Evolutionary conservation across 2,888 invertebrate genomes (phyloP).

Genomic region (Eupeodes latifasciatus): DNA sequence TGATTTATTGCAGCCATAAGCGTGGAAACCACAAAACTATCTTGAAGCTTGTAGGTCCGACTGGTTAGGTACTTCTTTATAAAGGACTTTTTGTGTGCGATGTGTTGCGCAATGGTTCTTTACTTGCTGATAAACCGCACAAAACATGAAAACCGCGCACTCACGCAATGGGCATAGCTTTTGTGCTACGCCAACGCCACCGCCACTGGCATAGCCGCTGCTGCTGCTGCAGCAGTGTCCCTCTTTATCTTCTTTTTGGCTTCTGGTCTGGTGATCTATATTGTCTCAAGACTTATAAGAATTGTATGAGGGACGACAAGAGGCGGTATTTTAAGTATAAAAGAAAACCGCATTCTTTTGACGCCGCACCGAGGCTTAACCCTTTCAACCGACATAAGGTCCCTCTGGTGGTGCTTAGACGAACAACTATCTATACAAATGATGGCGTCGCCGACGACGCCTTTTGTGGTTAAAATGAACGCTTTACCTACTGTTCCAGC

Average conservation of each 20-base stretch:
- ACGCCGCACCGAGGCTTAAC: constrained; percentile 25
- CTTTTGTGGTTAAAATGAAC: constrained; percentile 53
- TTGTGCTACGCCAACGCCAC: background rate
- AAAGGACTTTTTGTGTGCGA: constrained; percentile 59
- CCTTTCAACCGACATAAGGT: constrained; percentile 16
- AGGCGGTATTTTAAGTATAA: background rate
- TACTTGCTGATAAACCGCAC: constrained; percentile 49
- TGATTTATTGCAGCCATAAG: constrained; percentile 64
- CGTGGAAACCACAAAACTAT: constrained; percentile 66
- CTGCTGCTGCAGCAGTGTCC: background rate
- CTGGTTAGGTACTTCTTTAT: background rate
- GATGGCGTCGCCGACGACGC: background rate
- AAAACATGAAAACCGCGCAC: constrained; percentile 50
- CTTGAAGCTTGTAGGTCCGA: constrained; percentile 16
- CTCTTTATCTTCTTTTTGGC: constrained; percentile 51
- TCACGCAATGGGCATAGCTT: constrained; percentile 59
- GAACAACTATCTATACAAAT: background rate
- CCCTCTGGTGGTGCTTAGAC: constrained; percentile 26
- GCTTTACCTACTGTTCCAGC: constrained; percentile 47
- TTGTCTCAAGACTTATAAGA: constrained; percentile 25
- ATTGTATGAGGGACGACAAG: background rate
- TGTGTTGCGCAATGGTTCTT: constrained; percentile 69
- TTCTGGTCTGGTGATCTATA: constrained; percentile 56
- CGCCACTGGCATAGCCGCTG: background rate
- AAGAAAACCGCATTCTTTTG: constrained; percentile 68